Evolutionary conservation across 2,797 vertebrate species (phyloP), one percentile per base, ranked within the genome.

Genomic region (Adelosebastes latens): DNA sequence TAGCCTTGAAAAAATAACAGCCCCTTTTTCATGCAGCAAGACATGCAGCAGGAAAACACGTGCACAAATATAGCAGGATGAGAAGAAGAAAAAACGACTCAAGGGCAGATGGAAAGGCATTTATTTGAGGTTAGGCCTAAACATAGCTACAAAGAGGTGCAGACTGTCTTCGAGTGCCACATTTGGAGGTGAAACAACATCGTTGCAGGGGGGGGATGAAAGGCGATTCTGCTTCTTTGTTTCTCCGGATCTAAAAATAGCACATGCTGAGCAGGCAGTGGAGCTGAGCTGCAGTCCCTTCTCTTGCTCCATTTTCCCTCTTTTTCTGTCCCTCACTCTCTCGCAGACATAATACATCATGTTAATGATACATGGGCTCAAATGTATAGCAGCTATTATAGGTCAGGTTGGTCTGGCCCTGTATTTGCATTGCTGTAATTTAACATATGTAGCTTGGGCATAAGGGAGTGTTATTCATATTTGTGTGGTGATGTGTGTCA

Each of bases 181-280:
- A 80, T 89, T 90, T 88, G 79, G 83, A 92, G 83, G 85, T 87
- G 80, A 87, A 91, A 91, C 75, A 79, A 87, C 53, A 81, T 60
- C 34, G 84, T 83, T 72, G 80, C 58, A 55, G 58, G 22, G 56
- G 58, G 64, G 78, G 46, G 46, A 79, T 91, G 88, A 94, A 94
- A 94, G 89, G 80, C 70, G 56, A 92, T 83, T 90, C 87, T 86
- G 79, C 79, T 64, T 82, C 90, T 93, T 93, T 93, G 87, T 94
- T 92, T 92, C 82, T 70, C 24, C 0, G 31, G 36, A 75, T 86
- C 92, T 93, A 93, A 91, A 94, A 93, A 94, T 94, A 95, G 85
- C 68, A 89, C 81, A 53, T 93, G 92, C 94, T 94, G 91, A 94
- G 91, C 88, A 87, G 83, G 90, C 93, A 91, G 80, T 71, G 79